Evolutionary conservation across 2,888 invertebrate genomes (phyloP).

Genomic region (Dexiosoma caninum): DNA sequence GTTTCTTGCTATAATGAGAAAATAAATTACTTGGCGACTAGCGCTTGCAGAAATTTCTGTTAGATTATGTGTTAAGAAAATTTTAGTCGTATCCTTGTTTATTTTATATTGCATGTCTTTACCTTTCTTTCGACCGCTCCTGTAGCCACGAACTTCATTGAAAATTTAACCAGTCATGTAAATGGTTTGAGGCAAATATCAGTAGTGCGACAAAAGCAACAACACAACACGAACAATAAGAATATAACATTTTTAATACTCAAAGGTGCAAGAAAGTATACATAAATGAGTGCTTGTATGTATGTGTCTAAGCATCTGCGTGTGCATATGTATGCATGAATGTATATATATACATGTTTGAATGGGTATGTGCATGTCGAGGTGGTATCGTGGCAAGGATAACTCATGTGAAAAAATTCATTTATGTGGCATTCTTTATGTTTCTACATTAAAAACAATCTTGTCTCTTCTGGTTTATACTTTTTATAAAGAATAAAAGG

Average conservation of each 20-base stretch:
- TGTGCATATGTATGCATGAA: not conserved
- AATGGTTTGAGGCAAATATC: constrained; percentile 25
- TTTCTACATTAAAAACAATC: constrained; percentile 7
- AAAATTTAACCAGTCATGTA: constrained; percentile 38
- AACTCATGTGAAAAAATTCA: constrained; percentile 55
- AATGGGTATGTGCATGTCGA: not conserved
- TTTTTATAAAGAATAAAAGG: constrained; percentile 29
- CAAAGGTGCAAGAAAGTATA: not conserved
- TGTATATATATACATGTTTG: not conserved
- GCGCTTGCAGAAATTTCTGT: constrained; percentile 21
- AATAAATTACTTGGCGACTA: constrained; percentile 15
- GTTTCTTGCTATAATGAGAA: constrained; percentile 13
- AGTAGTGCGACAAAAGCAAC: not conserved
- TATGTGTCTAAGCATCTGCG: too few species aligned
- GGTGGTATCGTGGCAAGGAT: constrained; percentile 26
- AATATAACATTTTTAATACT: too few species aligned
- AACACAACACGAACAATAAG: not conserved
- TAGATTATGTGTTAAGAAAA: constrained; percentile 34
- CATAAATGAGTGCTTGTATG: not conserved
- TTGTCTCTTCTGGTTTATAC: constrained; percentile 9
- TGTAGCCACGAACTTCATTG: constrained; percentile 46
- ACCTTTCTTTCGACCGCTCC: constrained; percentile 13
- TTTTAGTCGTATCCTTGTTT: constrained; percentile 5
- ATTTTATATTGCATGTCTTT: not conserved
- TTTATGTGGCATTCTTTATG: constrained; percentile 44